phyloP scores from a whole-genome alignment of 2,888 invertebrate genomes.

The Drosophila mimica region DNA sequence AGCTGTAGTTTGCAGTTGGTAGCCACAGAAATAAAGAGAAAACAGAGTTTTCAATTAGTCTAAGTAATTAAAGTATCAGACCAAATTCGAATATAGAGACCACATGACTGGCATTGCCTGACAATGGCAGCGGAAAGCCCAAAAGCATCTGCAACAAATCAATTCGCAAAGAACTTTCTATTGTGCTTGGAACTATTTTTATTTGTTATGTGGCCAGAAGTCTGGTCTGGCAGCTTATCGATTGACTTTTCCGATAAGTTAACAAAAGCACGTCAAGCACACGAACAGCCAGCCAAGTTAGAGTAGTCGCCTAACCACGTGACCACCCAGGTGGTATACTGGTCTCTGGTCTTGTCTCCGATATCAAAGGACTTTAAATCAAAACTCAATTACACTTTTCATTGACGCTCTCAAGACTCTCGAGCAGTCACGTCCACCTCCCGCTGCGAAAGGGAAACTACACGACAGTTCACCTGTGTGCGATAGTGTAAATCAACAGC shows the following conservation, averaged over 20 bases:
- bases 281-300: constrained; percentile 21
- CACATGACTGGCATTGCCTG: constrained; percentile 55
- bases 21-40: neutral
- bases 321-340: constrained; percentile 32
- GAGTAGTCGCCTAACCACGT: constrained; percentile 47
- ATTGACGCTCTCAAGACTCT: constrained; percentile 69
- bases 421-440: constrained; percentile 37
- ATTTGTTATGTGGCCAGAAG: constrained; percentile 46
- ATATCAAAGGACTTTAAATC: constrained; percentile 83
- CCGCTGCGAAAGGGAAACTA: constrained; percentile 10
- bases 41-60: constrained; percentile 64
- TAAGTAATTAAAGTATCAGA: constrained; percentile 70
- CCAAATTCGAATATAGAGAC: constrained; percentile 31
- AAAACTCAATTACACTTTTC: constrained; percentile 82
- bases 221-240: constrained; percentile 54
- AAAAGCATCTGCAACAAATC: constrained; percentile 75
- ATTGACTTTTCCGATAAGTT: constrained; percentile 66
- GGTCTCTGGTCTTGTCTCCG: constrained; percentile 55
- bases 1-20: constrained; percentile 28
- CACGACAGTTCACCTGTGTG: constrained; percentile 39
- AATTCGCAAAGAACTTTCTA: constrained; percentile 72
- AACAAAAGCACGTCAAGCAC: constrained; percentile 28
- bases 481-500: constrained; percentile 47
- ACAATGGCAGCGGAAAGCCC: constrained; percentile 44
- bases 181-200: constrained; percentile 71